Conservation (phyloP, 2,113 vertebrate genomes). For the Rissa tridactyla region DNA sequence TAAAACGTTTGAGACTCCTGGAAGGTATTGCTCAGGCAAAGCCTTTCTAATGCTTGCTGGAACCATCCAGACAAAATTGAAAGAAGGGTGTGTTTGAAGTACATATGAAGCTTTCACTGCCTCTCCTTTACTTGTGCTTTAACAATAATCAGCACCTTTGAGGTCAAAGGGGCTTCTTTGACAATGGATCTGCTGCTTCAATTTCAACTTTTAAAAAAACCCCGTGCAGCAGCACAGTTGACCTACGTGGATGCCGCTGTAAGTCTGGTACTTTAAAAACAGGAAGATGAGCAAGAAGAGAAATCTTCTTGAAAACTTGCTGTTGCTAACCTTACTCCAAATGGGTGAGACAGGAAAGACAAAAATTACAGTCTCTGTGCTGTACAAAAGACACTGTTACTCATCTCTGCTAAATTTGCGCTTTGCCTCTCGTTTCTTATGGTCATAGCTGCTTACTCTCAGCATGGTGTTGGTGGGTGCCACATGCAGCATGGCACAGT, state of each 20-base stretch:
- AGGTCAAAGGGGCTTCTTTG: not conserved
- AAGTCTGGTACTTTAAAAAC: not conserved
- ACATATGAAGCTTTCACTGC: not conserved
- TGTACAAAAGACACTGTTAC: not conserved
- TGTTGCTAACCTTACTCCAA: not conserved
- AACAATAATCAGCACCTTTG: not conserved
- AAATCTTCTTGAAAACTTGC: not conserved
- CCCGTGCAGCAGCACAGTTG: not conserved
- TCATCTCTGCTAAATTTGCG: not conserved
- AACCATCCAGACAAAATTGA: not conserved
- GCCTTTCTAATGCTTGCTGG: not conserved
- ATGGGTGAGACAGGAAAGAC: not conserved
- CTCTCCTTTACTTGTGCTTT: not conserved
- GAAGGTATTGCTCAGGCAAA: not conserved
- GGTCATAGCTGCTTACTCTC: not conserved
- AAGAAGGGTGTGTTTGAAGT: not conserved
- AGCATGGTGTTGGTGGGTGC: not conserved
- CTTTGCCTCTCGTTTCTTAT: not conserved
- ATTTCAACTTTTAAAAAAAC: not conserved
- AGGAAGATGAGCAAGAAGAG: not conserved
- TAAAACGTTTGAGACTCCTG: not conserved
- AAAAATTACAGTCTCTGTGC: not conserved
- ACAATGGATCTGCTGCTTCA: not conserved
- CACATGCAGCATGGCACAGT: not conserved
- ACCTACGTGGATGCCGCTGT: not conserved